Evolutionary conservation across 2,113 vertebrate genomes (phyloP).

Genomic region (Pipa parva): DNA sequence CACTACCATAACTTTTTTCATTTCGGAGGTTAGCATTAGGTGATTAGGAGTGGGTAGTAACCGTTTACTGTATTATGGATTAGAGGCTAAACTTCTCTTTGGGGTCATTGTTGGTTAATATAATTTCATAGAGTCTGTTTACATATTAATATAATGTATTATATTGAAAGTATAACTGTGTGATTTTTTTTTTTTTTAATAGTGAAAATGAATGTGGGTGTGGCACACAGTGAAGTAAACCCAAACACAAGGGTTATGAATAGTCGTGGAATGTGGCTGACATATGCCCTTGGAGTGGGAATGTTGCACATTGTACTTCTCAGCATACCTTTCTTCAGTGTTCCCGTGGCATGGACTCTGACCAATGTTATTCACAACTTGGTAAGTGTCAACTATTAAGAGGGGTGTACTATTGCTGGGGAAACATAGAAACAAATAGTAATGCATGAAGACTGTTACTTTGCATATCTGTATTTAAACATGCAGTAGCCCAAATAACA

Average conservation of each 20-base stretch:
- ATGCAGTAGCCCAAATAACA: no score
- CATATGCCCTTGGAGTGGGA: slow-evolving; percentile 85
- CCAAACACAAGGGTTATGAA: slow-evolving; percentile 97
- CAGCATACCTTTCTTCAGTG: slow-evolving; percentile 96
- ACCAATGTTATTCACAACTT: slow-evolving; percentile 97
- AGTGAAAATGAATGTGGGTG: slow-evolving; percentile 91
- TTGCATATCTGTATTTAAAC: no score
- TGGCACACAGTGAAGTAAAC: slow-evolving; percentile 97
- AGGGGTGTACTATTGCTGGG: no score
- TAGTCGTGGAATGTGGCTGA: slow-evolving; percentile 97
- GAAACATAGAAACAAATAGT: no score
- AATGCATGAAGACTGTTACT: no score
- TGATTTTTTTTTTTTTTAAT: slow-evolving; percentile 47
- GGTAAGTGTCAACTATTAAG: slow-evolving; percentile 68
- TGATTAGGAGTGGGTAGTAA: no score
- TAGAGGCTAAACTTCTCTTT: not conserved
- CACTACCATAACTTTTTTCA: no score
- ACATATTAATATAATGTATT: not conserved
- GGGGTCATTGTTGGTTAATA: no score
- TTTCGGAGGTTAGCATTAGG: no score
- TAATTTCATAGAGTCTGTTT: not conserved
- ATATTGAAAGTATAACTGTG: not conserved
- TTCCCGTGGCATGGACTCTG: slow-evolving; percentile 92
- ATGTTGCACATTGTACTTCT: slow-evolving; percentile 94
- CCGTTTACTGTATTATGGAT: no score